A percentile compares a stretch with the other conserved stretches of the same genome.
Evolutionary conservation across 2,888 invertebrate genomes (phyloP).

Genomic region (Scaptomyza flava): DNA sequence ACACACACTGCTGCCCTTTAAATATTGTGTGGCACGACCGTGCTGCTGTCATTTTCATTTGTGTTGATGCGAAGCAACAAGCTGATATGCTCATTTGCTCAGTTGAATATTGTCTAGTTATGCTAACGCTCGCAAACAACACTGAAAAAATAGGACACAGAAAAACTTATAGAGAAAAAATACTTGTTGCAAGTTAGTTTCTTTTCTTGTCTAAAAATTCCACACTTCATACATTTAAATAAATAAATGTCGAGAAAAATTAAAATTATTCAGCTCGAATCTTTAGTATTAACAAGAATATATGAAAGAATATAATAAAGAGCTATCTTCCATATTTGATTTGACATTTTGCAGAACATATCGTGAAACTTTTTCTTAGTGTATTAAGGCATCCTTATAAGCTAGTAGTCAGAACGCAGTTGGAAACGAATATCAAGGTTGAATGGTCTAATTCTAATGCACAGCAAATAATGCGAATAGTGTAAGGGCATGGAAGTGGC

Average conservation of each 20-base stretch:
- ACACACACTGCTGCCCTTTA: background rate
- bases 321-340: too few species aligned
- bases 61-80: constrained; percentile 45
- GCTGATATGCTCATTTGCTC: constrained; percentile 45
- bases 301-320: too few species aligned
- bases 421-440: constrained; percentile 31
- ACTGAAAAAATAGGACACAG: background rate
- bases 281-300: too few species aligned
- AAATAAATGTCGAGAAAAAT: too few species aligned
- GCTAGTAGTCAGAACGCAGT: constrained; percentile 25
- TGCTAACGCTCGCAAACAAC: background rate
- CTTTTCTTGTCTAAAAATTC: too few species aligned
- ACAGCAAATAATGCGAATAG: constrained; percentile 8
- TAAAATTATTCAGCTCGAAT: too few species aligned
- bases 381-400: constrained; percentile 6
- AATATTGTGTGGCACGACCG: constrained; percentile 20
- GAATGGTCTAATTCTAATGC: constrained; percentile 50
- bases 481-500: background rate
- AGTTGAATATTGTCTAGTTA: constrained; percentile 22
- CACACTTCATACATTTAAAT: too few species aligned
- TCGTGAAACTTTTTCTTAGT: background rate
- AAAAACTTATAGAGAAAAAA: too few species aligned
- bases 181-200: too few species aligned
- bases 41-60: constrained; percentile 36
- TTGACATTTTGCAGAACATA: too few species aligned